These are phyloP conservation scores for Phrynocephalus versicolor DNA, from an alignment of 2,113 vertebrate species.

Conservation along the genomic window DNA sequence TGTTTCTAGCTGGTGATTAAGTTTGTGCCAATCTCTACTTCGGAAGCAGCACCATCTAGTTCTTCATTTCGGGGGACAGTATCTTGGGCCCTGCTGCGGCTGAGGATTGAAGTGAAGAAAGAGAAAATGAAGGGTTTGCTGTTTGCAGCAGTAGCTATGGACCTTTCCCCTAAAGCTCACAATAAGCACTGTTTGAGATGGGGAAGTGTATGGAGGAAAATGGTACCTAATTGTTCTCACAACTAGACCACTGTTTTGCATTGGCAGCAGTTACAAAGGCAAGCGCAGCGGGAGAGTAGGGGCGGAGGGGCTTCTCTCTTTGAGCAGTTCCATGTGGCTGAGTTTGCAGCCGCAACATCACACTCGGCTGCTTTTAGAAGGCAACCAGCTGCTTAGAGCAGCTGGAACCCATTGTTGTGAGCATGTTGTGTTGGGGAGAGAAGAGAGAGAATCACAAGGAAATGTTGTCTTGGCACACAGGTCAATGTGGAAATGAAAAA, in stretches of 20 bases:
- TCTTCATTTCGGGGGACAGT: neutral
- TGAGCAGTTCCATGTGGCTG: neutral
- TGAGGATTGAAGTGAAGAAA: too few relatives aligned
- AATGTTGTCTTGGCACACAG: neutral
- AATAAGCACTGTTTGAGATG: neutral
- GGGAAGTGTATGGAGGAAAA: neutral
- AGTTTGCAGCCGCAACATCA: neutral
- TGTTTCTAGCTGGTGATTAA: too few relatives aligned
- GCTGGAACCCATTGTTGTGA: neutral
- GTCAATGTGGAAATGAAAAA: neutral
- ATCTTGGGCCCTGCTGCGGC: neutral
- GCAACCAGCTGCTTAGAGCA: slow-evolving; percentile 7
- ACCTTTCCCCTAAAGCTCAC: neutral
- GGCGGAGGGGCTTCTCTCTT: neutral
- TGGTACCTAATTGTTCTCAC: neutral
- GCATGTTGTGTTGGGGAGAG: neutral
- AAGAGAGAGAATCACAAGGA: neutral
- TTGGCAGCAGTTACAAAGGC: neutral
- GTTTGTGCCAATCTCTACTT: too few relatives aligned
- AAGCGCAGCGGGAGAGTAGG: neutral
- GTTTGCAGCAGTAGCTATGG: neutral
- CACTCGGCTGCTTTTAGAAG: neutral
- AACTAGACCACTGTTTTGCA: neutral
- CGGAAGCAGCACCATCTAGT: too few relatives aligned
- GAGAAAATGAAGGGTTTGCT: neutral